Evolutionary conservation across 2,797 vertebrate species (phyloP).

Genomic region (Austrolebias charrua): DNA sequence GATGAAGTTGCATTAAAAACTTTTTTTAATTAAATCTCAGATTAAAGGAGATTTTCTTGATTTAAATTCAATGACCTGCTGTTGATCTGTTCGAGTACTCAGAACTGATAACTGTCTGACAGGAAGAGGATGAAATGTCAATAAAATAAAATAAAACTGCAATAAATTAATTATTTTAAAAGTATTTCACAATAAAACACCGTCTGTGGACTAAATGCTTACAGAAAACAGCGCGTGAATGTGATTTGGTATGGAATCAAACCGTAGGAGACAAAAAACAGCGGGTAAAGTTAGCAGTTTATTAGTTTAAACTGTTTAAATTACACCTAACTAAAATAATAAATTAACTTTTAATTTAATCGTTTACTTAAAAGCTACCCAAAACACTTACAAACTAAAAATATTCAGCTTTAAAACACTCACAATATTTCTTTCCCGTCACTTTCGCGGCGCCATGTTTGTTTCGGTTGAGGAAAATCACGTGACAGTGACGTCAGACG

Average conservation of each 20-base stretch:
- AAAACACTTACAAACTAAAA: background rate
- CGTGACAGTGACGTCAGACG: conserved; percentile 31
- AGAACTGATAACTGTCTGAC: background rate
- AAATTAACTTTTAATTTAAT: accelerated
- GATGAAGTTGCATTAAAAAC: too few relatives aligned
- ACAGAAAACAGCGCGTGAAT: background rate
- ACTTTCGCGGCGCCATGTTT: conserved; percentile 75
- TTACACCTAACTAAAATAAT: accelerated
- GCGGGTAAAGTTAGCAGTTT: background rate
- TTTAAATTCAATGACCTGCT: too few relatives aligned
- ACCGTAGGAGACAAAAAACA: background rate
- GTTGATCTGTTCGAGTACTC: too few relatives aligned
- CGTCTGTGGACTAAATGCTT: background rate
- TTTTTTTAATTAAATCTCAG: too few relatives aligned
- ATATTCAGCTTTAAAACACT: conserved; percentile 23
- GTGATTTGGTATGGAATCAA: conserved; percentile 25
- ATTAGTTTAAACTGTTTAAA: accelerated
- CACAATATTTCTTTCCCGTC: conserved; percentile 25
- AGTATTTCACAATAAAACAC: background rate
- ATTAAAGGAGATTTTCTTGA: too few relatives aligned
- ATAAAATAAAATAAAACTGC: background rate
- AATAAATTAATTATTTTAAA: background rate
- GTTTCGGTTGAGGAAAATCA: conserved; percentile 47
- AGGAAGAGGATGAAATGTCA: background rate
- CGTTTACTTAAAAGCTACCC: accelerated